Evolutionary conservation across 2,797 vertebrate species (phyloP).

Genomic region (Channa striata): DNA sequence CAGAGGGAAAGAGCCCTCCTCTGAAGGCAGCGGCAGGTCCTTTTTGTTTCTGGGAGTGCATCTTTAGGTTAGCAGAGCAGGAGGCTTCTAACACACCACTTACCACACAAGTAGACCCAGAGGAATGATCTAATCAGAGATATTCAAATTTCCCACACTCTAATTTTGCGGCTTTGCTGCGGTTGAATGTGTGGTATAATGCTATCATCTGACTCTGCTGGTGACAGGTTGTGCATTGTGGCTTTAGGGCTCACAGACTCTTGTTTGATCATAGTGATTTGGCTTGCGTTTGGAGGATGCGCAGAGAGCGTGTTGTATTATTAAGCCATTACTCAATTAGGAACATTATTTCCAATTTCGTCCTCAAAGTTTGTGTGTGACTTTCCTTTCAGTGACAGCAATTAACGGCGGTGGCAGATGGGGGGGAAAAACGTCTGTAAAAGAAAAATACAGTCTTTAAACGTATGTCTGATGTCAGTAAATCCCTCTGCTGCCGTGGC

Average conservation of each 20-base stretch:
- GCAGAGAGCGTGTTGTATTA: constrained; percentile 25
- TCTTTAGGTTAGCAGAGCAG: constrained; percentile 57
- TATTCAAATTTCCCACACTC: constrained; percentile 62
- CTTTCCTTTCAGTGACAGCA: constrained; percentile 42
- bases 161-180: constrained; percentile 45
- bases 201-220: constrained; percentile 33
- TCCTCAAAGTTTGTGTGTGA: constrained; percentile 31
- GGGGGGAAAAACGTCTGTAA: constrained; percentile 41
- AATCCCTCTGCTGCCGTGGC: constrained; percentile 36
- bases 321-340: constrained; percentile 45
- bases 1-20: constrained; percentile 22
- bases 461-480: constrained; percentile 59
- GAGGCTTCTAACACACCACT: constrained; percentile 54
- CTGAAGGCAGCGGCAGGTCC: constrained; percentile 21
- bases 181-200: constrained; percentile 41
- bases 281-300: constrained; percentile 24
- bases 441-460: constrained; percentile 43
- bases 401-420: constrained; percentile 48
- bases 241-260: constrained; percentile 31
- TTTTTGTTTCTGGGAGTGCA: constrained; percentile 28
- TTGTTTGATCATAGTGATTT: constrained; percentile 64
- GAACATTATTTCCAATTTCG: constrained; percentile 25
- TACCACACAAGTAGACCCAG: constrained; percentile 65
- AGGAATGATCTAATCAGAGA: constrained; percentile 61
- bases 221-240: constrained; percentile 47